phyloP scores from a whole-genome alignment of 2,113 vertebrate species.

The Romanogobio albipinnatus region DNA sequence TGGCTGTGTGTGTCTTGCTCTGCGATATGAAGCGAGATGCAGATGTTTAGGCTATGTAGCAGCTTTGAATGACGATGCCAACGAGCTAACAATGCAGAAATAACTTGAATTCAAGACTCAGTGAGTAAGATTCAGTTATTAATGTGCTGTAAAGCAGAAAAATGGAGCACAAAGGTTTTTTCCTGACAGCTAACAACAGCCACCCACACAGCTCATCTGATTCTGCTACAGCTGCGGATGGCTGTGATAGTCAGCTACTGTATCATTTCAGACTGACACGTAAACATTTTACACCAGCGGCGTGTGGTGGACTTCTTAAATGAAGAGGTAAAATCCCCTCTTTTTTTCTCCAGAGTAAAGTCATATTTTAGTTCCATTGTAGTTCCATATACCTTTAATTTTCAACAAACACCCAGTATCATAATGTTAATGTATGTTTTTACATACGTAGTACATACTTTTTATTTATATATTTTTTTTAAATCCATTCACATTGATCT shows the following conservation, averaged over 20 bases:
- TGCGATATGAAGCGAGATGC: not conserved
- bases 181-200: conserved; percentile 16
- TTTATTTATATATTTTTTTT: no score
- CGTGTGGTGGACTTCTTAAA: not conserved
- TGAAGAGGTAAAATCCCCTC: conserved; percentile 9
- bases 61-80: conserved; percentile 12
- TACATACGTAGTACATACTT: no score
- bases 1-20: conserved; percentile 34
- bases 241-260: conserved; percentile 1
- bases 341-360: not conserved
- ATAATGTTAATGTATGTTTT: no score
- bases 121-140: conserved; percentile 1
- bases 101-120: not conserved
- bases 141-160: conserved; percentile 14
- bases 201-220: conserved; percentile 7
- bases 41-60: conserved; percentile 17
- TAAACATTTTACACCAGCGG: conserved; percentile 1
- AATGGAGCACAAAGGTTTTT: not conserved
- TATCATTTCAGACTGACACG: not conserved
- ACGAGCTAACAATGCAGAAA: not conserved
- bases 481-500: no score
- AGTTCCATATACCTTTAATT: not conserved
- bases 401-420: not conserved
- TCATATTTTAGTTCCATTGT: not conserved
- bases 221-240: not conserved